Conservation (phyloP, 92 coral and sea anemone genomes). For the Zoanthus solanderi region DNA sequence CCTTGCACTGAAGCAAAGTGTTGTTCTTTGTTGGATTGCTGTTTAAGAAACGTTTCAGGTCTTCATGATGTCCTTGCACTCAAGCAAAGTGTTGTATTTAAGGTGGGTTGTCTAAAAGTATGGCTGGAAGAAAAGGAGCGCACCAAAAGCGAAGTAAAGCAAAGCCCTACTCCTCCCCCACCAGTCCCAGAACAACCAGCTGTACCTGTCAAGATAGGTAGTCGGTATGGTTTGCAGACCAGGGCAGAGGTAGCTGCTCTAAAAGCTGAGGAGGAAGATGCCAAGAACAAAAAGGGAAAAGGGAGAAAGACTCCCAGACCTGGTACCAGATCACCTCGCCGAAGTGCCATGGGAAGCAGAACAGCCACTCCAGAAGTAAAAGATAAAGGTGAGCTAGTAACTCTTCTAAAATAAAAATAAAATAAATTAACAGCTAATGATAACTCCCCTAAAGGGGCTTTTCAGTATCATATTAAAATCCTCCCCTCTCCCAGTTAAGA, state of each 20-base stretch:
- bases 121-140: conserved; percentile 86
- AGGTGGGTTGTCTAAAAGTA: conserved; percentile 67
- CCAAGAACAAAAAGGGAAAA: conserved; percentile 80
- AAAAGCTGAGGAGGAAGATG: conserved; percentile 97
- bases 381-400: conserved; percentile 48
- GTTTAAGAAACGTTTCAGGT: neutral
- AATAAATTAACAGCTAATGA: too few species aligned
- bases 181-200: conserved; percentile 82
- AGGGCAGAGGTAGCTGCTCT: conserved; percentile 87
- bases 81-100: neutral
- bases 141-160: conserved; percentile 73
- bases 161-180: conserved; percentile 97
- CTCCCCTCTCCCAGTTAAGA: too few species aligned
- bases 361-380: conserved; percentile 85
- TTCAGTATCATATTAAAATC: too few species aligned
- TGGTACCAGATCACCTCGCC: conserved; percentile 78
- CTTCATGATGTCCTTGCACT: neutral
- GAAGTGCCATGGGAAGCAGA: conserved; percentile 67
- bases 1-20: neutral
- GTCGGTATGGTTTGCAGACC: conserved; percentile 95
- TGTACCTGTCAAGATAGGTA: conserved; percentile 84
- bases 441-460: too few species aligned
- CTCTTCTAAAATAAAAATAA: too few species aligned
- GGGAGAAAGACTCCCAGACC: conserved; percentile 84
- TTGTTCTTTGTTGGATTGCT: neutral